Conservation (phyloP, 1,140 invertebrate species). For the Drosophila nasuta region DNA sequence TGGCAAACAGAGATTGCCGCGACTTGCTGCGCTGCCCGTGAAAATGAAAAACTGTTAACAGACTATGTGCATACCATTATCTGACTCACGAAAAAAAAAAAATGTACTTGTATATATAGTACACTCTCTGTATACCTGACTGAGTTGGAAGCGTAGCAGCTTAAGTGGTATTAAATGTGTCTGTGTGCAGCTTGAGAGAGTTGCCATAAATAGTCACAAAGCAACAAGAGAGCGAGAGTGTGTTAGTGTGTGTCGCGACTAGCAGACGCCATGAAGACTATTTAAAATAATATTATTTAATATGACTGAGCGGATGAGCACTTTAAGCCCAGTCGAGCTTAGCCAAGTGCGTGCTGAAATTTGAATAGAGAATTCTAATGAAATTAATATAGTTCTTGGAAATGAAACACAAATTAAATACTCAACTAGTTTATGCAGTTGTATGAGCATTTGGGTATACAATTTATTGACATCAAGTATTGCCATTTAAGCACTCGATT, state of each 20-base stretch:
- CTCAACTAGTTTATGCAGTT: too few species aligned
- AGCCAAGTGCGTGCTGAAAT: not conserved
- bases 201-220: conserved; percentile 26
- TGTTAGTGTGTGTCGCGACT: conserved; percentile 4
- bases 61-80: conserved; percentile 26
- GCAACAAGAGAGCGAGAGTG: conserved; percentile 2
- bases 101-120: too few species aligned
- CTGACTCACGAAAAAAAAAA: conserved; percentile 1
- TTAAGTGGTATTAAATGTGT: conserved; percentile 43
- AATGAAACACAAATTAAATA: too few species aligned
- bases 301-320: not conserved
- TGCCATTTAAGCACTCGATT: not conserved
- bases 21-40: conserved; percentile 10
- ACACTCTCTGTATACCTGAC: not conserved
- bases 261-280: conserved; percentile 7
- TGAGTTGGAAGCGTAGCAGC: conserved; percentile 10
- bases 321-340: not conserved
- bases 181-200: conserved; percentile 11
- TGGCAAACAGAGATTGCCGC: conserved; percentile 33
- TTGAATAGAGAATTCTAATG: not conserved
- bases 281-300: conserved; percentile 22
- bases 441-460: too few species aligned
- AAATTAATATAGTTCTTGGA: too few species aligned
- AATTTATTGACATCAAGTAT: not conserved
- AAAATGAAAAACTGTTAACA: conserved; percentile 30